Base-by-base conservation (phyloP, 2,888 invertebrate species). In the Temnothorax unifasciatus region DNA sequence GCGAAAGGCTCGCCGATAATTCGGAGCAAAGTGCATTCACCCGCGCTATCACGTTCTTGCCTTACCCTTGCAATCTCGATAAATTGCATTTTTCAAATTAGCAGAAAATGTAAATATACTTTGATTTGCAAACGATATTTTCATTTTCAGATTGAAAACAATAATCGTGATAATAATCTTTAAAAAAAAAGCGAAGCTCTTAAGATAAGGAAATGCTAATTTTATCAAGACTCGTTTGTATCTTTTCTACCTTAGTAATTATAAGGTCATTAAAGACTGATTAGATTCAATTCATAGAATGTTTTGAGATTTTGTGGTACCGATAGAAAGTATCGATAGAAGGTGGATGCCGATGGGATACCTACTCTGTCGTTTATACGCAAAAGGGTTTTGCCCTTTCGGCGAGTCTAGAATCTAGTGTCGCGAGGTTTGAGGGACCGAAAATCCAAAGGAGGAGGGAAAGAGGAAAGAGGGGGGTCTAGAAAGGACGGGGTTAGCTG, bases 401-500 rank as follows among this genome's bases (percentile, higher is more conserved):
- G 74, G 82, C 74, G 82, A 86, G 87, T 88, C 90, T 90, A 83
- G 90, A 89, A 87, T 88, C 90, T 90, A 90, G 90, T 92, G 91
- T 93, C 92, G 90, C 89, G 88, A 92, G 91, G 91, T 91, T 90
- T 90, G 88, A 89, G 91, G 89, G 92, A 88, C 90, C 79, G 90
- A 90, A 91, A 90, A 92, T 88, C 86, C 88, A 89, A 90, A 90
- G 86, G 90, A 88, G 89, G 84, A 89, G 88, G 85, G 87, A 89
- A 86, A 83, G 85, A 52, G 75, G 82, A 83, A 41, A 41, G 11
- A 38, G 74, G 57, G 57, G 47, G 57, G 21, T 50, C 73, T 86
- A 76, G 88, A 89, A 92, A 92, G 92, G 91, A 91, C 91, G 92
- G 92, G 92, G 92, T 92, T 90, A 90, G 92, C 95, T 94, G 95